Conservation (phyloP, 1,140 invertebrate genomes). For the Acyrthosiphon pisum region DNA sequence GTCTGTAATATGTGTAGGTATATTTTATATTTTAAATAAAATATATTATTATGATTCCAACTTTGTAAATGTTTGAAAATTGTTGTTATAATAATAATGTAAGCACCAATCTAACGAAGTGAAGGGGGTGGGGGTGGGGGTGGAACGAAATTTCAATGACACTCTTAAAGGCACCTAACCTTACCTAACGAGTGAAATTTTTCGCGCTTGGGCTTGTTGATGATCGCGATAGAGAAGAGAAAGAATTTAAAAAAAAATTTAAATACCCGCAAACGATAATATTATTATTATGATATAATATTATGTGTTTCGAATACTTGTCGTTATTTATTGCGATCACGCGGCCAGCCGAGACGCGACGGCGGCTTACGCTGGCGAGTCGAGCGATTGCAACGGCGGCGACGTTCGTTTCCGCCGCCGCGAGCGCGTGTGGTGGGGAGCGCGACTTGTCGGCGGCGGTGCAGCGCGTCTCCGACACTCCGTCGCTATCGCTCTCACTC, state of each 20-base stretch:
- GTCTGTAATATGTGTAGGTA: too few relatives aligned
- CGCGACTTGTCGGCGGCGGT: not conserved
- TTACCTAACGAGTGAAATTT: not conserved
- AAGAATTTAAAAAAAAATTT: not conserved
- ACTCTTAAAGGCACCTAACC: not conserved
- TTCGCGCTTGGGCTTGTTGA: not conserved
- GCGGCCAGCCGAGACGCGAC: not conserved
- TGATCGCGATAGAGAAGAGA: not conserved
- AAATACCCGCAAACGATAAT: not conserved
- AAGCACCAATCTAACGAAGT: not conserved
- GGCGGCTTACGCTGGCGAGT: not conserved
- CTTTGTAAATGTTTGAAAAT: too few relatives aligned
- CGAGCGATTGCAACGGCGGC: not conserved
- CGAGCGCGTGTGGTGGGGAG: not conserved
- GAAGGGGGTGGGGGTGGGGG: too few relatives aligned
- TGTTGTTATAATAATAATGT: not conserved
- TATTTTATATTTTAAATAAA: too few relatives aligned
- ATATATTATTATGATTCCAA: too few relatives aligned
- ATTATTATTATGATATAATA: not conserved
- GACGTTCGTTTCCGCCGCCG: not conserved
- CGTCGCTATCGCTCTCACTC: not conserved
- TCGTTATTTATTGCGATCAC: not conserved
- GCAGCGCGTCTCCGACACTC: not conserved
- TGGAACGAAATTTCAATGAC: not conserved
- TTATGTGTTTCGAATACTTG: conserved; percentile 11